phyloP scores from a whole-genome alignment of 2,113 vertebrate genomes.

The Dendrocopos noguchii region DNA sequence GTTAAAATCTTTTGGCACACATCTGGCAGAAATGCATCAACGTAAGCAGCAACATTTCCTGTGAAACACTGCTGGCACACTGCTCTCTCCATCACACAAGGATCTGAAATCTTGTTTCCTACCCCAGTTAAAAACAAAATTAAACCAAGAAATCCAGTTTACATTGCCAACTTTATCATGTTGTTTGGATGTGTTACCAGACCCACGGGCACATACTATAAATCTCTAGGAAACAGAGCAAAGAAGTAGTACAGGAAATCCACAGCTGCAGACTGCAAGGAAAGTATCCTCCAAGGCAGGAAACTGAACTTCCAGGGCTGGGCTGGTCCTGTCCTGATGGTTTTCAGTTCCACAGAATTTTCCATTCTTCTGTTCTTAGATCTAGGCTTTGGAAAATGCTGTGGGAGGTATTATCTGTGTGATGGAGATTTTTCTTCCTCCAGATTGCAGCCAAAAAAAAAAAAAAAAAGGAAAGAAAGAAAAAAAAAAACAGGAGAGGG shows the following conservation, averaged over 20 bases:
- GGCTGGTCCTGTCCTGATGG: neutral
- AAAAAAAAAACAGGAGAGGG: neutral
- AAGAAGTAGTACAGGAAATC: neutral
- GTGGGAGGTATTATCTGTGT: neutral
- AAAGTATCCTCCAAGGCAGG: neutral
- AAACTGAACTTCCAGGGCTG: neutral
- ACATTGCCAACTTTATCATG: neutral
- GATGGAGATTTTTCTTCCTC: neutral
- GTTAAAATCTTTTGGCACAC: conserved; percentile 14
- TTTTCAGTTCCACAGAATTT: neutral
- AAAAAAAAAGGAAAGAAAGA: neutral
- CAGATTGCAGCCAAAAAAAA: conserved; percentile 15
- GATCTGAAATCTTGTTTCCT: neutral
- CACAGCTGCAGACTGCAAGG: neutral
- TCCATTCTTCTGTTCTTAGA: neutral
- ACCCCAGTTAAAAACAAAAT: neutral
- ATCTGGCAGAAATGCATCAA: neutral
- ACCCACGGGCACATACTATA: neutral
- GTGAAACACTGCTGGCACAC: neutral
- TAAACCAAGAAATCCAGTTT: neutral
- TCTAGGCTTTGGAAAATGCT: neutral
- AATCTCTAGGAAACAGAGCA: neutral
- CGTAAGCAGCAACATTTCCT: neutral
- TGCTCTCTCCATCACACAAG: neutral
- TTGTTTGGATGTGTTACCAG: neutral